These are phyloP conservation scores for Ornithoptera priamus DNA, from an alignment of 2,888 invertebrate genomes.

Conservation along the genomic window DNA sequence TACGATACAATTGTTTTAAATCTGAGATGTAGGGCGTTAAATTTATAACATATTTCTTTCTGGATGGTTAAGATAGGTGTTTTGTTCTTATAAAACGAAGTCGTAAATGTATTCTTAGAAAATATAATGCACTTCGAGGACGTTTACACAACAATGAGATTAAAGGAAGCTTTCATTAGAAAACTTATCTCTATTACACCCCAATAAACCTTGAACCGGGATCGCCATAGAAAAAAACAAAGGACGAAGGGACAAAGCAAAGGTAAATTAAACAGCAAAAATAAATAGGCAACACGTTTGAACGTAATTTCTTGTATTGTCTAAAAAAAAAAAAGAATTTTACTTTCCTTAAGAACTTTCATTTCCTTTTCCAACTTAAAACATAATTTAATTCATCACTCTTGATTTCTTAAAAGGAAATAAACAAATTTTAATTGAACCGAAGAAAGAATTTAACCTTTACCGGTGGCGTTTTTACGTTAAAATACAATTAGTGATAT, in stretches of 20 bases:
- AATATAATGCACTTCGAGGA: constrained; percentile 38
- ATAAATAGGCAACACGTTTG: constrained; percentile 54
- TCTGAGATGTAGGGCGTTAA: not conserved
- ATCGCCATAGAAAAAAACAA: constrained; percentile 55
- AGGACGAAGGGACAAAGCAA: constrained; percentile 45
- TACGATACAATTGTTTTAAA: too few species aligned
- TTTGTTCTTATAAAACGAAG: constrained; percentile 17
- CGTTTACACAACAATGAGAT: constrained; percentile 56
- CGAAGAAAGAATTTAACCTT: too few species aligned
- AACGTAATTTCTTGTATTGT: constrained; percentile 48
- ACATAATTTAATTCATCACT: constrained; percentile 15
- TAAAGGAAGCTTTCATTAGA: constrained; percentile 55
- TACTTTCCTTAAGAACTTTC: constrained; percentile 42
- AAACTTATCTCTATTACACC: constrained; percentile 54
- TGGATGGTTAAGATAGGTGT: not conserved
- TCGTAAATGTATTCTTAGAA: constrained; percentile 5
- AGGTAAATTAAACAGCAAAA: constrained; percentile 62
- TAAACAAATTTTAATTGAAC: too few species aligned
- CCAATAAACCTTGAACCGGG: constrained; percentile 42
- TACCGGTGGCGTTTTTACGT: too few species aligned
- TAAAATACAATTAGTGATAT: too few species aligned
- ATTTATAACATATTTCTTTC: not conserved
- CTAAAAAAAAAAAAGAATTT: constrained; percentile 38
- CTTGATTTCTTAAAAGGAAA: not conserved
- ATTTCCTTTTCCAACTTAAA: constrained; percentile 22